phyloP scores from a whole-genome alignment of 2,113 vertebrate genomes.

The Limnothrissa miodon region DNA sequence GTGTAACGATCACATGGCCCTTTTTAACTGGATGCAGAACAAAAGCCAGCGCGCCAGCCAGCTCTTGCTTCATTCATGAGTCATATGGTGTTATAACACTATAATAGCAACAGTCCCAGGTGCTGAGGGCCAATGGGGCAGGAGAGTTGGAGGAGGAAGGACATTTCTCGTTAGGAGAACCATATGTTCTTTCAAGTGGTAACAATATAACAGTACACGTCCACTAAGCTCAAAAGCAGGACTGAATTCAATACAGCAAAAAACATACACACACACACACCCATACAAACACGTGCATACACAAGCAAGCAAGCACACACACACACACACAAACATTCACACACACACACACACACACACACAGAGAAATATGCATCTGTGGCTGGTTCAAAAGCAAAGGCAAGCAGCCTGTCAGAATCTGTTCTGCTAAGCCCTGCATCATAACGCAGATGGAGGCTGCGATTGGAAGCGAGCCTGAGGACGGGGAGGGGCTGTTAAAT shows the following conservation, averaged over 20 bases:
- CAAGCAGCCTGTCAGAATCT: conserved; percentile 4
- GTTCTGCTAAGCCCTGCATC: neutral
- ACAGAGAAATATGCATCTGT: neutral
- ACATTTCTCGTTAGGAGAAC: neutral
- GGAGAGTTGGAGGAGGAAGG: neutral
- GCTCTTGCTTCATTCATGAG: neutral
- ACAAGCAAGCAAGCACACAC: conserved; percentile 41
- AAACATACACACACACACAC: neutral
- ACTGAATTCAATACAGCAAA: neutral
- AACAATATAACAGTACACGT: neutral
- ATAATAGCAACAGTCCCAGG: neutral
- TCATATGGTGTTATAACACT: neutral
- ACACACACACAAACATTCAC: conserved; percentile 33
- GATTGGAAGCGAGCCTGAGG: neutral
- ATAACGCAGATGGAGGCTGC: conserved; percentile 18
- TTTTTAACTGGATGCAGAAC: neutral
- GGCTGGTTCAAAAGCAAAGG: conserved; percentile 12
- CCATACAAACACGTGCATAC: conserved; percentile 8
- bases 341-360: conserved; percentile 33
- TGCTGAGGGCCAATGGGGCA: neutral
- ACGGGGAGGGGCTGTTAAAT: conserved; percentile 48
- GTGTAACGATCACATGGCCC: neutral
- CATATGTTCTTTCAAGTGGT: conserved; percentile 1
- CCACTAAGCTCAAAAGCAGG: neutral
- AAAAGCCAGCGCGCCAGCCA: neutral